Base-by-base conservation (phyloP, 1,140 invertebrate genomes). In the Anthonomus grandis region DNA sequence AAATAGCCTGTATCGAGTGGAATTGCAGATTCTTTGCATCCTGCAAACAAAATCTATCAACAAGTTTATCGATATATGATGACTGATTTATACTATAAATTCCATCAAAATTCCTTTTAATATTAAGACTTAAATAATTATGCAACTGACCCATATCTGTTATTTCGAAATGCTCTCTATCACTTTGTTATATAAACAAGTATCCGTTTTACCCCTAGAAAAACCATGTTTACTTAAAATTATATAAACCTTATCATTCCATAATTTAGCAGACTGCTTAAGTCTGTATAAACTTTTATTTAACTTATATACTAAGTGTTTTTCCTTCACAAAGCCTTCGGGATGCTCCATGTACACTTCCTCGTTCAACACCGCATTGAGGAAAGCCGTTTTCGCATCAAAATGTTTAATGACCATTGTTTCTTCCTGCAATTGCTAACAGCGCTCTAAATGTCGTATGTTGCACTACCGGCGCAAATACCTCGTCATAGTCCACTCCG, bases 401-500 rank as follows among this genome's bases (percentile, higher is more conserved):
- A n/a, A n/a, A n/a, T n/a, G n/a, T n/a, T 36, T 44, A 17, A 62
- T 46, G 22, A 44, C 12, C 18, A 52, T 61, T 41, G 3, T 59
- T 8, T 37, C 47, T 9, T 9, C 31, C 42, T 10, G 53, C 54
- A 3, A 57, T 8, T 21, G 48, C 41, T 25, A 61, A 27, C 18
- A 57, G 19, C 4, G 19, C 19, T 49, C 59, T 39, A 2, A 61
- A 17, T 15, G 56, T 46, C 8, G 37, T 31, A 64, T 41, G 55
- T 44, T 65, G 53, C 25, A 62, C 27, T 72, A 70, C 4, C 53
- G n/a, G n/a, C n/a, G n/a, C n/a, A n/a, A n/a, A n/a, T n/a, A n/a
- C n/a, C n/a, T n/a, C n/a, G n/a, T n/a, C 39, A 48, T 62, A 73
- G 45, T 78, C 74, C 3, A 71, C 50, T 36, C 66, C 70, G 39